phyloP scores from a whole-genome alignment of 2,113 vertebrate species.

The Pseudonaja textilis region DNA sequence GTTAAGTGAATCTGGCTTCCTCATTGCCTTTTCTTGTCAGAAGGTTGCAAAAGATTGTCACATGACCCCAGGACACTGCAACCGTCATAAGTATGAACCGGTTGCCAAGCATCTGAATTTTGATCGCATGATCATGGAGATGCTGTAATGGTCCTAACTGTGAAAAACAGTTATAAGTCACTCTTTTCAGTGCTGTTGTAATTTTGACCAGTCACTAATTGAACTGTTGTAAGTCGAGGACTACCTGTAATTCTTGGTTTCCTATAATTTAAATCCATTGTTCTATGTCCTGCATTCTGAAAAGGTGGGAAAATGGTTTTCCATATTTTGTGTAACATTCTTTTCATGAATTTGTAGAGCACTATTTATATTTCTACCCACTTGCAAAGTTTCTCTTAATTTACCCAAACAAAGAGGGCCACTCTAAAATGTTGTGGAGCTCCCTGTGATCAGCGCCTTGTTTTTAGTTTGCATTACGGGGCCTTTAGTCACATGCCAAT shows the following conservation, averaged over 20 bases:
- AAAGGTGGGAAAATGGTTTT: not conserved
- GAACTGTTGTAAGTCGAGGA: not conserved
- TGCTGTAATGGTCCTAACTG: not conserved
- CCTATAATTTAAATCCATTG: not conserved
- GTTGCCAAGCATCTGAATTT: not conserved
- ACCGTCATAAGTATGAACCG: not conserved
- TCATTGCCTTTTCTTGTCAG: not conserved
- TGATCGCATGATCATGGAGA: too few species aligned
- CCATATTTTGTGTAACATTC: not conserved
- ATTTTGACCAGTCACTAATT: not conserved
- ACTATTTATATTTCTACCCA: not conserved
- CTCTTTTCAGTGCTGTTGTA: not conserved
- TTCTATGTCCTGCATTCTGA: not conserved
- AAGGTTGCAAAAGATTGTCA: not conserved
- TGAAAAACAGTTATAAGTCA: not conserved
- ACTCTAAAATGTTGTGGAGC: not conserved
- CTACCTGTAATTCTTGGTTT: not conserved
- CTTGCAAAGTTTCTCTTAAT: not conserved
- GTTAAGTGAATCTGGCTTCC: not conserved
- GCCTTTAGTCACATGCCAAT: not conserved
- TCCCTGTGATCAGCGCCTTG: not conserved
- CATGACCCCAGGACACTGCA: too few species aligned
- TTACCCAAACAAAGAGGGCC: not conserved
- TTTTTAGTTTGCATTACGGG: not conserved
- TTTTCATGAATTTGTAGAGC: not conserved